A percentile compares a stretch with the other conserved stretches of the same genome.
Evolutionary conservation across 2,888 invertebrate species (phyloP).

Genomic region (Julus scandinavius): DNA sequence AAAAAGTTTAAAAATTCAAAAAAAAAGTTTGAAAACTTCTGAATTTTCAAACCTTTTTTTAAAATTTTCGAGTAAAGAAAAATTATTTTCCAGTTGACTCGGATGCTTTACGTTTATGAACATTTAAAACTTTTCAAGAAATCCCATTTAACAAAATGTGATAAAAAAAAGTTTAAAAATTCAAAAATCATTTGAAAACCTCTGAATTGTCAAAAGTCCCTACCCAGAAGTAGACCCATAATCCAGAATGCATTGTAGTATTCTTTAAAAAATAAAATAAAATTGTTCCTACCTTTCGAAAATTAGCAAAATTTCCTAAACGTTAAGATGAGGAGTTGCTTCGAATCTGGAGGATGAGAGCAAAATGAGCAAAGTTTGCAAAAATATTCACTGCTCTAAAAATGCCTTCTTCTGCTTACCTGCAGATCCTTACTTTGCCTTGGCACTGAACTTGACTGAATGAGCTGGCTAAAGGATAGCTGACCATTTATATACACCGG

Average conservation of each 20-base stretch:
- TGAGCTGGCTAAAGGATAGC: constrained; percentile 14
- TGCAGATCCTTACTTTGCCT: background rate
- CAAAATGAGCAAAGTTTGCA: background rate
- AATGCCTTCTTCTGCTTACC: background rate
- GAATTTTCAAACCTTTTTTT: too few relatives aligned
- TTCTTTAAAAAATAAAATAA: background rate
- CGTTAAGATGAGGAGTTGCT: background rate
- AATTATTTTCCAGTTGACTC: too few relatives aligned
- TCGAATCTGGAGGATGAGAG: background rate
- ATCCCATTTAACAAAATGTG: too few relatives aligned
- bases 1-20: too few relatives aligned
- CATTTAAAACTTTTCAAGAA: too few relatives aligned
- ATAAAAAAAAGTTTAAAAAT: background rate
- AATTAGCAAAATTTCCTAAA: background rate
- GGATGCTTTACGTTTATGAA: too few relatives aligned
- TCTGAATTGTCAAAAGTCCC: too few relatives aligned
- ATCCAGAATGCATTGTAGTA: too few relatives aligned
- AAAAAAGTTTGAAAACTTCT: too few relatives aligned
- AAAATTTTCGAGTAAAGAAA: too few relatives aligned
- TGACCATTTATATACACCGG: constrained; percentile 53
- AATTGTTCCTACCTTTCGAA: constrained; percentile 7
- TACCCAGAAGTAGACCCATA: too few relatives aligned
- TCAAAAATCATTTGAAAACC: too few relatives aligned
- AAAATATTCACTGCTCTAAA: background rate
- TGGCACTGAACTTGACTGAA: constrained; percentile 43